Evolutionary conservation across 23 tunicate species (phyloP).

Genomic region (Halocynthia roretzi): DNA sequence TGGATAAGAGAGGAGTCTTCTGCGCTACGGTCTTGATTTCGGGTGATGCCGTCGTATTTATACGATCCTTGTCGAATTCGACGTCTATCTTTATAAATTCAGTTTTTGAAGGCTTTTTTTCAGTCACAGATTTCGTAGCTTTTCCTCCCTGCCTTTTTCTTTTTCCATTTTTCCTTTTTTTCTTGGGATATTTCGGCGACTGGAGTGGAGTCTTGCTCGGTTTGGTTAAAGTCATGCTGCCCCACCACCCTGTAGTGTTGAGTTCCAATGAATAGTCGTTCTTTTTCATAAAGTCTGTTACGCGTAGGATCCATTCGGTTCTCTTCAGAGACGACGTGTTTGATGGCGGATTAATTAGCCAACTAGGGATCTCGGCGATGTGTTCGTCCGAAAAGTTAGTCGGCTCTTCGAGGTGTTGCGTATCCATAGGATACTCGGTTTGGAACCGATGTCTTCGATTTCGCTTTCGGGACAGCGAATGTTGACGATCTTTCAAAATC

Average conservation of each 20-base stretch:
- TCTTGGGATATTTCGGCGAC: too few relatives aligned
- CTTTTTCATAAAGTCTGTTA: background rate
- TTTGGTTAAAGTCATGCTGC: too few relatives aligned
- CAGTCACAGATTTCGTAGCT: too few relatives aligned
- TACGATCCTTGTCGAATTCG: too few relatives aligned
- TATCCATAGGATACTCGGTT: slow-evolving; percentile 17
- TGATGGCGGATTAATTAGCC: background rate
- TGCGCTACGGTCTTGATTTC: too few relatives aligned
- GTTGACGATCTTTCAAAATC: background rate
- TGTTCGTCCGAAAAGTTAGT: background rate
- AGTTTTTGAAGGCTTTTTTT: too few relatives aligned
- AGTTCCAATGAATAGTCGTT: background rate
- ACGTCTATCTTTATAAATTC: too few relatives aligned
- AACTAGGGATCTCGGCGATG: background rate
- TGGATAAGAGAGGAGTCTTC: too few relatives aligned
- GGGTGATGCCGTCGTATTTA: too few relatives aligned
- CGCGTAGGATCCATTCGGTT: slow-evolving; percentile 16
- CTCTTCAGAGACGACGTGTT: background rate
- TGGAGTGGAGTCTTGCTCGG: too few relatives aligned
- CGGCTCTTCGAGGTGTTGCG: background rate
- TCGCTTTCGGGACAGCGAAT: background rate
- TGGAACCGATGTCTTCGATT: slow-evolving; percentile 19
- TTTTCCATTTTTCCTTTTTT: too few relatives aligned
- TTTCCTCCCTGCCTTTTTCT: too few relatives aligned
- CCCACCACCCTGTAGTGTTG: background rate